These are phyloP conservation scores for Pogona vitticeps DNA, from an alignment of 2,113 vertebrate genomes.

Conservation along the genomic window DNA sequence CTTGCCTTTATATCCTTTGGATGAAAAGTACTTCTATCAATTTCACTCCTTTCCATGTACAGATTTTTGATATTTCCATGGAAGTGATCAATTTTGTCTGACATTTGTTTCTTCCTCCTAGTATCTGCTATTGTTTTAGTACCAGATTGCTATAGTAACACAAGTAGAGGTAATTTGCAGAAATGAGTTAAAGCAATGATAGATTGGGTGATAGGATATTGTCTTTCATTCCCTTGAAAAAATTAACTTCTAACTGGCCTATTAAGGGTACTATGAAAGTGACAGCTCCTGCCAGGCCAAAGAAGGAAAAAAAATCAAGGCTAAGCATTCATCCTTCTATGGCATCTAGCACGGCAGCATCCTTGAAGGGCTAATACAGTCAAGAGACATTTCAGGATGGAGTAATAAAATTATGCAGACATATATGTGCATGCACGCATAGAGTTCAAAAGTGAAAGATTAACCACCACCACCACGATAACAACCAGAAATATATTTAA, in stretches of 20 bases:
- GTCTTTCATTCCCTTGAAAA: neutral
- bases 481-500: neutral
- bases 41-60: neutral
- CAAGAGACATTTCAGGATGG: neutral
- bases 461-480: no score
- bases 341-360: neutral
- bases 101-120: neutral
- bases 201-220: neutral
- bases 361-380: neutral
- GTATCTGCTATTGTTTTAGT: neutral
- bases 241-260: neutral
- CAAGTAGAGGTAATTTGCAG: constrained; percentile 4
- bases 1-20: neutral
- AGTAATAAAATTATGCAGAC: no score
- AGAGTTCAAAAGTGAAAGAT: neutral
- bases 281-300: neutral
- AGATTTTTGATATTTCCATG: neutral
- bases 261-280: constrained; percentile 1
- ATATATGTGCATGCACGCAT: neutral
- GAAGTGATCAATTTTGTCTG: constrained; percentile 1
- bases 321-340: neutral
- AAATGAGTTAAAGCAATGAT: constrained; percentile 4
- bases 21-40: neutral
- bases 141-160: neutral
- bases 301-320: neutral